These are phyloP conservation scores for Stichopus chloronotus DNA, from an alignment of 35 echinoderm and acorn worm genomes.

Conservation along the genomic window DNA sequence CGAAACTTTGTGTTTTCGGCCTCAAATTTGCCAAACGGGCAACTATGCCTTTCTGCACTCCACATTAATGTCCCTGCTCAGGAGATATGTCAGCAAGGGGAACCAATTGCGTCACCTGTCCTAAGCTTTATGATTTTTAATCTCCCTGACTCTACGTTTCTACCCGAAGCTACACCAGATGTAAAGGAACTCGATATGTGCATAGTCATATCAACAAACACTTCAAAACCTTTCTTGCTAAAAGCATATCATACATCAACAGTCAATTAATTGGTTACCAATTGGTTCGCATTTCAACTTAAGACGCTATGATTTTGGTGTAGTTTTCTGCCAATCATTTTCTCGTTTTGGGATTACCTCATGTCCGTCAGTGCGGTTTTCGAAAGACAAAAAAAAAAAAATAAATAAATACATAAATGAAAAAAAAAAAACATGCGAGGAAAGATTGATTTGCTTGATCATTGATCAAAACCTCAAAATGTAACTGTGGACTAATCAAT, in stretches of 20 bases:
- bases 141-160: not conserved
- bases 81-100: no score
- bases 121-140: not conserved
- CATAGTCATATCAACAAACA: not conserved
- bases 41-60: no score
- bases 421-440: not conserved
- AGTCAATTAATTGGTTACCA: slow-evolving; percentile 10
- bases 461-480: not conserved
- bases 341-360: not conserved
- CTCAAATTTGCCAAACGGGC: no score
- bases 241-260: slow-evolving; percentile 25
- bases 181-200: not conserved
- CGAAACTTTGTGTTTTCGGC: no score
- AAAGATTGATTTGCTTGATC: not conserved
- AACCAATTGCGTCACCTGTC: no score
- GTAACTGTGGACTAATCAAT: no score
- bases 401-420: not conserved
- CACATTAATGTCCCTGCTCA: no score
- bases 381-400: not conserved
- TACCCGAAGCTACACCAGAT: not conserved
- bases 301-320: not conserved
- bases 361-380: not conserved
- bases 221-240: not conserved
- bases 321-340: not conserved
- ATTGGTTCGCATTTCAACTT: not conserved